Evolutionary conservation across 2,888 invertebrate genomes (phyloP).

Genomic region (Sesia bembeciformis): DNA sequence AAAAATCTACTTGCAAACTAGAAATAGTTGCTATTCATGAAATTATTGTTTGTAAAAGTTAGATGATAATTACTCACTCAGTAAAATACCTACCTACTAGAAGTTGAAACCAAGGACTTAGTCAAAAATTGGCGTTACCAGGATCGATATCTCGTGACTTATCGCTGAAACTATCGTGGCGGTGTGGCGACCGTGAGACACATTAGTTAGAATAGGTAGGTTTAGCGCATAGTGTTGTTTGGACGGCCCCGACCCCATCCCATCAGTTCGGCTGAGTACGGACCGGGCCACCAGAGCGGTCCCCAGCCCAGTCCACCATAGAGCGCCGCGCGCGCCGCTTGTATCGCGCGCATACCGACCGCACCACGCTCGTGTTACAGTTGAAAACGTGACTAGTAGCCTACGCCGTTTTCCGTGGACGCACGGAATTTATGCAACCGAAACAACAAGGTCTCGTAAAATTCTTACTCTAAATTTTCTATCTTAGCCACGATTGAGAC

Average conservation of each 20-base stretch:
- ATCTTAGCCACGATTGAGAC: no score
- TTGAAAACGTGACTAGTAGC: conserved; percentile 8
- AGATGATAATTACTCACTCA: no score
- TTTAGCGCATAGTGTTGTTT: conserved; percentile 32
- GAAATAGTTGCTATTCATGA: no score
- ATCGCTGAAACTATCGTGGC: conserved; percentile 7
- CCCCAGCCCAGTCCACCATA: conserved; percentile 47
- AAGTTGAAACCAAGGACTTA: no score
- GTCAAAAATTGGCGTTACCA: no score
- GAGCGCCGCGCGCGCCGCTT: conserved; percentile 48
- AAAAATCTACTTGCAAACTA: no score
- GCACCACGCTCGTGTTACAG: conserved; percentile 6
- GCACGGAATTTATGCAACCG: conserved; percentile 3
- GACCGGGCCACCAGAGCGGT: conserved; percentile 6
- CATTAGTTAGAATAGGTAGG: conserved; percentile 34
- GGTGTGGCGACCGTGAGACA: conserved; percentile 15
- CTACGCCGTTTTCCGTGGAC: background rate
- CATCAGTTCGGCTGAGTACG: conserved; percentile 25
- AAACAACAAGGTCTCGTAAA: conserved; percentile 2
- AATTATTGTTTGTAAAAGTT: no score
- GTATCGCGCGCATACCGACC: conserved; percentile 15
- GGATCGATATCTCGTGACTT: conserved; percentile 13
- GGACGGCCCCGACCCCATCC: conserved; percentile 58
- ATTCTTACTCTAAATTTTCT: background rate
- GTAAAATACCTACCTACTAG: no score